Evolutionary conservation across 2,888 invertebrate genomes (phyloP), one percentile per base, ranked within the genome.

Genomic region (Scrobipalpa atriplicella): DNA sequence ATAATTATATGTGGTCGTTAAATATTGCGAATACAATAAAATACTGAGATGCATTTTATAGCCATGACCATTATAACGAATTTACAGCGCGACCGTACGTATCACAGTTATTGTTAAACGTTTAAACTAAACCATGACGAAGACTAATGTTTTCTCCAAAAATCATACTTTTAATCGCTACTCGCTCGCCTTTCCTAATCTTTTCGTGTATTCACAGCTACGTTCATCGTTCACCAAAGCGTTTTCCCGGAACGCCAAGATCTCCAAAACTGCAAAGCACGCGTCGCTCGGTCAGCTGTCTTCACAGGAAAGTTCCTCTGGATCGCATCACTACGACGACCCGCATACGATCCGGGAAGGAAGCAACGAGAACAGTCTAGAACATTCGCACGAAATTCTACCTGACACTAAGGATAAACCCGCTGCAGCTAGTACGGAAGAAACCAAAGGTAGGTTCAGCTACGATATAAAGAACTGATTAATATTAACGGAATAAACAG

Each of bases 151-250:
- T n/a, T n/a, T n/a, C n/a, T n/a, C n/a, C n/a, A n/a, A n/a, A n/a
- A n/a, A n/a, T 13, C 13, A 43, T 43, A 43, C 13, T 43, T 43
- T 7, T 7, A 16, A 47, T 47, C n/a, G n/a, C n/a, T n/a, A n/a
- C n/a, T n/a, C n/a, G n/a, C n/a, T n/a, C n/a, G 10, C n/a, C n/a
- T 8, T 3, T 47, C 47, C n/a, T 10, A 36, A 21, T 11, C 13
- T n/a, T 1, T 29, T n/a, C 29, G 10, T 41, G 0, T 62, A 0
- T 62, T 29, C 21, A 72, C 87, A 95, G 97, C 93, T 99, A 71
- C 94, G 99, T 66, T 98, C 98, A 84, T 99, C 99, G 43, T 99
- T 99, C 90, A 98, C 98, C 75, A 99, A 99, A 91, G 99, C 99
- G 19, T 99, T 99, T 91, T 98, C 98, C 18, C 94, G 97, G 72